Evolutionary conservation across 2,113 vertebrate species (phyloP).

Genomic region (Turnix velox): DNA sequence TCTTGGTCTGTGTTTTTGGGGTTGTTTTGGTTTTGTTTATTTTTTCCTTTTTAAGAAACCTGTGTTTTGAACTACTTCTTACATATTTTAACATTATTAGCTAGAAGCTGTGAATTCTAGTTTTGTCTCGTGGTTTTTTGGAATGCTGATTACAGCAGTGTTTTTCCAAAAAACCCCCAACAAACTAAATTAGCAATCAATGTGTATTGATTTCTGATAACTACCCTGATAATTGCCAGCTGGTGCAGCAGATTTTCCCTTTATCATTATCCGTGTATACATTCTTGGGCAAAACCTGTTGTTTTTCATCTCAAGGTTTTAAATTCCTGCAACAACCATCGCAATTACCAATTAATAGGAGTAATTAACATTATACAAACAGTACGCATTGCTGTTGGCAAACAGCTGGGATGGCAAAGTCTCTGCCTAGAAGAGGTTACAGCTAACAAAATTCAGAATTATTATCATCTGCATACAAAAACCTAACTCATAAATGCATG

Average conservation of each 20-base stretch:
- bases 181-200: not conserved
- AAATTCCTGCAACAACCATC: not conserved
- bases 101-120: not conserved
- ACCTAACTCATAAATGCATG: fast-evolving
- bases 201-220: not conserved
- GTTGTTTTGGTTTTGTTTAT: no score
- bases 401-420: not conserved
- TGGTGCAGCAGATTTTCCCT: not conserved
- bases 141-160: not conserved
- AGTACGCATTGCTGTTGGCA: not conserved
- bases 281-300: not conserved
- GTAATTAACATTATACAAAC: not conserved
- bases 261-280: not conserved
- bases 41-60: not conserved
- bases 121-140: not conserved
- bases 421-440: not conserved
- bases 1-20: not conserved
- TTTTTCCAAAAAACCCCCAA: not conserved
- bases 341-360: not conserved
- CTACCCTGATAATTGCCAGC: not conserved
- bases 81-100: not conserved
- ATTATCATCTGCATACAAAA: not conserved
- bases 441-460: not conserved
- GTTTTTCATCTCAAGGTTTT: not conserved
- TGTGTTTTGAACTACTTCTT: not conserved